phyloP scores from a whole-genome alignment of 2,797 vertebrate genomes.

The Neopelma chrysocephalum region DNA sequence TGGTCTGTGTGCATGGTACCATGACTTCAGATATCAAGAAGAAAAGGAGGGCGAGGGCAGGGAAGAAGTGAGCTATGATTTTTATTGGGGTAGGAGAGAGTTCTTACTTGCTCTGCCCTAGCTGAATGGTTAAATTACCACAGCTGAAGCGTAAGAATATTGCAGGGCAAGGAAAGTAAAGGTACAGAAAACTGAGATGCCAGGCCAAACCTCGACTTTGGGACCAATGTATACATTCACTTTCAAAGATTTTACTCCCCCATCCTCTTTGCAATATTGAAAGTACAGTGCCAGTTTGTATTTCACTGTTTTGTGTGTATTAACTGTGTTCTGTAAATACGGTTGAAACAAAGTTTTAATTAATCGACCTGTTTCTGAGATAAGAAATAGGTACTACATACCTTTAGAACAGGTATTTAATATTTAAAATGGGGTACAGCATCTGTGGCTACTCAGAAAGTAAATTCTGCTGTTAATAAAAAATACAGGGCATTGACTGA shows the following conservation, averaged over 20 bases:
- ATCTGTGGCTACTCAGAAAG: neutral
- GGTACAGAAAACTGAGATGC: neutral
- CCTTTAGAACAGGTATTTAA: neutral
- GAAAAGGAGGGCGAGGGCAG: accelerated
- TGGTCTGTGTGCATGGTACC: neutral
- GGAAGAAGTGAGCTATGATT: neutral
- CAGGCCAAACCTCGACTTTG: neutral
- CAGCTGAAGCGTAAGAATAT: neutral
- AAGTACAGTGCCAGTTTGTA: neutral
- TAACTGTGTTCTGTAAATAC: neutral
- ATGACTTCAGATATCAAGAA: neutral
- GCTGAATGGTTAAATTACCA: neutral
- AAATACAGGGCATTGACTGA: neutral
- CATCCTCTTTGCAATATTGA: neutral
- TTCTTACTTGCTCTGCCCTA: neutral
- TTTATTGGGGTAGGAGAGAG: neutral
- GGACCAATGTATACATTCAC: neutral
- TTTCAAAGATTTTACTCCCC: neutral
- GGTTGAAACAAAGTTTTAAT: neutral
- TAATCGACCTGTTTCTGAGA: neutral
- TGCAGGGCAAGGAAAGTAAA: neutral
- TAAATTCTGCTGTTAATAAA: slow-evolving; percentile 8
- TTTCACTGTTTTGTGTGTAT: neutral
- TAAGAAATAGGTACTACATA: neutral
- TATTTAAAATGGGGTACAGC: neutral